These are phyloP conservation scores for Hemistola chrysoprasaria DNA, from an alignment of 2,888 invertebrate genomes.

Conservation along the genomic window DNA sequence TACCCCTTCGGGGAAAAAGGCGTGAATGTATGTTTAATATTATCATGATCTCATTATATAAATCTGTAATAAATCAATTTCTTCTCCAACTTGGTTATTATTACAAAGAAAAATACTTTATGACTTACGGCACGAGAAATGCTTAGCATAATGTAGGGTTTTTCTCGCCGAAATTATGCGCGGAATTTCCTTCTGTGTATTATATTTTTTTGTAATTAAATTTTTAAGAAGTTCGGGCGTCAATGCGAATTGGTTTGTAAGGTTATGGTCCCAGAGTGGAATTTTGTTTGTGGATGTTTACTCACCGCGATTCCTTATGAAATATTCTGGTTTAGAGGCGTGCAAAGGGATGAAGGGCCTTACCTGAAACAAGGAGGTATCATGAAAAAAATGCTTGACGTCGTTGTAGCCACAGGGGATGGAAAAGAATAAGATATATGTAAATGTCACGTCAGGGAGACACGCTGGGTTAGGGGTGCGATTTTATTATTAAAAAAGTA, in stretches of 20 bases:
- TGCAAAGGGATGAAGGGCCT: slow-evolving; percentile 48
- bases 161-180: slow-evolving; percentile 24
- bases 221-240: slow-evolving; percentile 13
- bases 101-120: slow-evolving; percentile 24
- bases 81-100: slow-evolving; percentile 6
- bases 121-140: slow-evolving; percentile 26
- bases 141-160: slow-evolving; percentile 30
- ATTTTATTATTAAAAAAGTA: background rate
- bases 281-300: slow-evolving; percentile 5
- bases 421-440: slow-evolving; percentile 45
- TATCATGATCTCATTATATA: slow-evolving; percentile 1
- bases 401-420: slow-evolving; percentile 42
- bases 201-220: slow-evolving; percentile 32
- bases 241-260: slow-evolving; percentile 6
- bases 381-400: slow-evolving; percentile 45
- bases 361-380: slow-evolving; percentile 65
- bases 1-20: too few relatives aligned
- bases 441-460: slow-evolving; percentile 39
- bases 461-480: slow-evolving; percentile 2
- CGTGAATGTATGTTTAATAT: too few relatives aligned
- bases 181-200: slow-evolving; percentile 20
- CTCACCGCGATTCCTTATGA: slow-evolving; percentile 29
- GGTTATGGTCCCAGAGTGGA: slow-evolving; percentile 2
- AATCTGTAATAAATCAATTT: slow-evolving; percentile 8
- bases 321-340: slow-evolving; percentile 35